Conservation (phyloP, 2,113 vertebrate species). For the Sylvietta virens region DNA sequence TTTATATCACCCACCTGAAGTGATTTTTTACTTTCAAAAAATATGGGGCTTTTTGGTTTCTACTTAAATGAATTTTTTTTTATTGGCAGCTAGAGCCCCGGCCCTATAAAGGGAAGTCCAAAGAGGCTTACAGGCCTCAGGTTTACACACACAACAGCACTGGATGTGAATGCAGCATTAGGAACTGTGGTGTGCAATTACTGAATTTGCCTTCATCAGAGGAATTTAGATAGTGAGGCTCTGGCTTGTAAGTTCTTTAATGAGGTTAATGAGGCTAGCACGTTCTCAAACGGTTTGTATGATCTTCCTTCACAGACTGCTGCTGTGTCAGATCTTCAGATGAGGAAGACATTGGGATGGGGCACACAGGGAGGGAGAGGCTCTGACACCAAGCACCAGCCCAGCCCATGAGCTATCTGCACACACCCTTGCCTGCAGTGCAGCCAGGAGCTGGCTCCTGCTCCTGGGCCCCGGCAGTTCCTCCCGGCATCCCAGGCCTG, state of each 20-base stretch:
- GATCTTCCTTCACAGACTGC: background rate
- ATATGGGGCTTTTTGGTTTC: background rate
- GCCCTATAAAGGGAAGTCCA: background rate
- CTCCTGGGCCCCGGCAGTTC: rapidly evolving
- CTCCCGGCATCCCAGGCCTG: background rate
- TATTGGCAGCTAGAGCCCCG: background rate
- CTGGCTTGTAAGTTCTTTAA: background rate
- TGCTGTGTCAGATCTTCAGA: background rate
- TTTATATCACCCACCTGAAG: background rate
- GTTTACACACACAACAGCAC: background rate
- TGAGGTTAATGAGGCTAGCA: background rate
- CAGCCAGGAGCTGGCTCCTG: background rate
- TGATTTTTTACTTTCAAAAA: background rate
- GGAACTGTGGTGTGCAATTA: background rate
- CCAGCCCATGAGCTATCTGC: background rate
- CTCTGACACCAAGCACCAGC: background rate
- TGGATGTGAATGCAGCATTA: background rate
- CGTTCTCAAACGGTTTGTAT: background rate
- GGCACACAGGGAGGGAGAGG: background rate
- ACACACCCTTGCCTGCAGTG: background rate
- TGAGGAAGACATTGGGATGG: background rate
- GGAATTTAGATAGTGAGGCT: background rate
- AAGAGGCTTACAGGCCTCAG: background rate
- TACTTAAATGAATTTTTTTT: background rate
- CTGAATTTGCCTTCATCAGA: background rate